Evolutionary conservation across 2,888 invertebrate genomes (phyloP), one percentile per base, ranked within the genome.

Genomic region (Gymnoscelis rufifasciata): DNA sequence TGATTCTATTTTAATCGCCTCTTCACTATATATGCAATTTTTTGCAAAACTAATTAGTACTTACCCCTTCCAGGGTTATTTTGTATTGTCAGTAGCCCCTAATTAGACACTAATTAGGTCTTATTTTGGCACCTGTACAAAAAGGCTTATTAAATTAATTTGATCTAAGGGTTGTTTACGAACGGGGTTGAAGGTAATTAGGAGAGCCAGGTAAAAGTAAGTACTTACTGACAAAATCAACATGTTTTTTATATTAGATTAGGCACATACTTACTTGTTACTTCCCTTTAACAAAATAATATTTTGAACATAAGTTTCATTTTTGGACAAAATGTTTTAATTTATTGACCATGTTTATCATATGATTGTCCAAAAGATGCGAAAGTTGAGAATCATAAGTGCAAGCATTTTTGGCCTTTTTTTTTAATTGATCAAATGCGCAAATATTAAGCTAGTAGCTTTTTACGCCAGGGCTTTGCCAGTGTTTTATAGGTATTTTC

Each of bases 1-100:
- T 71, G 63, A 63, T 61, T 35, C 35, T 43, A 51, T 47, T 35
- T 38, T 38, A 40, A n/a, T n/a, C n/a, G n/a, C n/a, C n/a, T n/a
- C 48, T 50, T 56, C 53, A 28, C 36, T 37, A 47, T 57, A 60
- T 69, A 68, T 69, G 62, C 38, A 41, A 46, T 40, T 35, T 28
- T 33, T 38, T 7, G 35, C 14, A 38, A 31, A 46, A 35, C 44
- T 64, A 54, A 65, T 67, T 62, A 62, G 58, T 60, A 58, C 56
- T 44, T 48, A 59, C 58, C 64, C 62, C 52, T 65, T 62, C 61
- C 55, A 43, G 41, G 45, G 36, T 45, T 38, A 41, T 43, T 30
- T 35, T 12, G 30, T 43, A 60, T 58, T 60, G 54, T 48, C 45
- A 12, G 13, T 38, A 29, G 5, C 27, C 37, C 43, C 28, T 54